Conservation (phyloP, 2,888 invertebrate species). For the Campoletis raptor region DNA sequence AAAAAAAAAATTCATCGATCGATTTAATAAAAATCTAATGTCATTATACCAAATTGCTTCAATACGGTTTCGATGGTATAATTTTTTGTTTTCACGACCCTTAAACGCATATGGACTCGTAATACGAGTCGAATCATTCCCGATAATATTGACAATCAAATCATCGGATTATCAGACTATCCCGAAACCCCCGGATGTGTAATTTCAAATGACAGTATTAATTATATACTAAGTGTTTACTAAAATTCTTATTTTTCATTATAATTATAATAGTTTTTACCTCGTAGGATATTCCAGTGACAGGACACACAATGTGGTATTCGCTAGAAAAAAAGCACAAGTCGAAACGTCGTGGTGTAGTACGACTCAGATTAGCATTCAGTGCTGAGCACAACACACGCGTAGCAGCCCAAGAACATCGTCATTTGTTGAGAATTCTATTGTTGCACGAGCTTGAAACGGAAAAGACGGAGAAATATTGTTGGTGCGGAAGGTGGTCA, state of each 20-base stretch:
- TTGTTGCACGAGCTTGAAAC: slow-evolving; percentile 92
- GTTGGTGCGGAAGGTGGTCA: slow-evolving; percentile 95
- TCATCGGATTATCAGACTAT: not conserved
- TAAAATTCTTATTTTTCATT: not conserved
- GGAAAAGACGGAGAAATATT: slow-evolving; percentile 89
- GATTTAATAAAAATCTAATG: too few relatives aligned
- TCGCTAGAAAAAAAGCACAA: slow-evolving; percentile 94
- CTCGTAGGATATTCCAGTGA: slow-evolving; percentile 94
- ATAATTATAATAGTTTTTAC: not conserved
- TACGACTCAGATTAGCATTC: slow-evolving; percentile 93
- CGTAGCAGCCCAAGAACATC: slow-evolving; percentile 94
- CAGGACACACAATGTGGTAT: slow-evolving; percentile 97
- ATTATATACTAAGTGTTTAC: too few relatives aligned
- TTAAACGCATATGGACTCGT: too few relatives aligned
- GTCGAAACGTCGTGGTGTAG: slow-evolving; percentile 93
- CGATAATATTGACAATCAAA: not conserved
- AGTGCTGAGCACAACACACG: slow-evolving; percentile 94
- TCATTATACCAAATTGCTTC: too few relatives aligned
- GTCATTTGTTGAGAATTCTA: slow-evolving; percentile 91
- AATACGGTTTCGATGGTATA: too few relatives aligned
- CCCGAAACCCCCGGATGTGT: not conserved
- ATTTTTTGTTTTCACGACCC: too few relatives aligned
- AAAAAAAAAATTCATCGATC: too few relatives aligned
- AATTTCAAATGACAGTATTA: not conserved
- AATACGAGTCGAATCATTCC: too few relatives aligned